Conservation (phyloP, 1,140 invertebrate genomes). For the Drosophila kurseongensis region DNA sequence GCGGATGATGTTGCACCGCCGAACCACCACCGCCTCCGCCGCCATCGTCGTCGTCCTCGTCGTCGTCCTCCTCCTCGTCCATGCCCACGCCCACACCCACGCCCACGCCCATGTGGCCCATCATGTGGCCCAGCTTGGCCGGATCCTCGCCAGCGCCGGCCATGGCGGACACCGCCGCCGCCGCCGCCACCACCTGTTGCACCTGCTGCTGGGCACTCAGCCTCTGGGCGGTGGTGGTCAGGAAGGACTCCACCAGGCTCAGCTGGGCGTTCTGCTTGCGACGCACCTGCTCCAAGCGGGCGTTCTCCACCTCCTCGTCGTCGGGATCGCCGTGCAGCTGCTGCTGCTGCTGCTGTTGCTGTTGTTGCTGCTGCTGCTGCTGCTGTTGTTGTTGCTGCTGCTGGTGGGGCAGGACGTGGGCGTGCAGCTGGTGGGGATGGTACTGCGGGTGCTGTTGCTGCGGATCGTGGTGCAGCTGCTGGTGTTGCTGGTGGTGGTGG, state of each 20-base stretch:
- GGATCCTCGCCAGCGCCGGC: slow-evolving; percentile 71
- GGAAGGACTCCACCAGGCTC: slow-evolving; percentile 80
- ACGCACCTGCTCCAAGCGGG: slow-evolving; percentile 65
- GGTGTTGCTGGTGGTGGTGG: slow-evolving; percentile 33
- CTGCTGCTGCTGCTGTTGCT: slow-evolving; percentile 52
- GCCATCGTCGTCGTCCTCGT: slow-evolving; percentile 73
- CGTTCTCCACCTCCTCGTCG: slow-evolving; percentile 70
- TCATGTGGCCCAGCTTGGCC: slow-evolving; percentile 75
- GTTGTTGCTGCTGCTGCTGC: slow-evolving; percentile 58
- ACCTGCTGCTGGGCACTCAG: slow-evolving; percentile 80
- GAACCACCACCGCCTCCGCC: slow-evolving; percentile 35
- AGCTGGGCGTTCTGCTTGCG: slow-evolving; percentile 82
- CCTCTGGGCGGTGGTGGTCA: slow-evolving; percentile 80
- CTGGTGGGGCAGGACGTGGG: slow-evolving; percentile 55
- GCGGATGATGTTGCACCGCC: slow-evolving; percentile 47
- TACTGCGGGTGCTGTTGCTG: slow-evolving; percentile 59
- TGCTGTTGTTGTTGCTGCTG: slow-evolving; percentile 47
- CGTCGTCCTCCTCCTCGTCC: slow-evolving; percentile 73
- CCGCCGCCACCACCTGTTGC: slow-evolving; percentile 79
- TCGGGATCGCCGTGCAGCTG: slow-evolving; percentile 53
- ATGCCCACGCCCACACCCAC: slow-evolving; percentile 41
- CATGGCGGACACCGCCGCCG: slow-evolving; percentile 79
- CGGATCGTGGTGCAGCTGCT: slow-evolving; percentile 53
- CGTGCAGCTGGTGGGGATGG: slow-evolving; percentile 54
- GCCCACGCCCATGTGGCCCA: slow-evolving; percentile 67